Evolutionary conservation across 2,113 vertebrate genomes (phyloP).

Genomic region (Athene cunicularia): DNA sequence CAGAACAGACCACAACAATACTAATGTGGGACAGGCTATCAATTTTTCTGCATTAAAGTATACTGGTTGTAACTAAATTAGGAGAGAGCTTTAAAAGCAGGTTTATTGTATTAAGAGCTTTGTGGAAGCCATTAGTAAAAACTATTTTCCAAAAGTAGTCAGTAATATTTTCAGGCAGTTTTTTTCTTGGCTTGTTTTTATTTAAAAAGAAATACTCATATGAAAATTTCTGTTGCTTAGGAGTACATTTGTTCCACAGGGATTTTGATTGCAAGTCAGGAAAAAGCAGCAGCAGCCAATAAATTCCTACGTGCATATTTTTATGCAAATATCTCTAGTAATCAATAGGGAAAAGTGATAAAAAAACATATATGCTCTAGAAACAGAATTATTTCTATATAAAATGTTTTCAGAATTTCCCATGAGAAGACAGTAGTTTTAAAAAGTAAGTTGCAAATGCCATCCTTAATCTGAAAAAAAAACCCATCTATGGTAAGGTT

Average conservation of each 20-base stretch:
- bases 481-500: neutral
- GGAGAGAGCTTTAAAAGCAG: conserved; percentile 34
- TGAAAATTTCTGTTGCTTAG: conserved; percentile 36
- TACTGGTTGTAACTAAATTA: conserved; percentile 21
- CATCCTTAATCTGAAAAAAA: neutral
- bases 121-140: conserved; percentile 44
- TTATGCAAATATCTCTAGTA: conserved; percentile 33
- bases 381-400: conserved; percentile 43
- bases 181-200: conserved; percentile 29
- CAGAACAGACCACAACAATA: neutral
- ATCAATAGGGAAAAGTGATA: conserved; percentile 47
- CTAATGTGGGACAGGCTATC: neutral
- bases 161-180: neutral
- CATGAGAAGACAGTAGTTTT: conserved; percentile 29
- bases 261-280: conserved; percentile 49
- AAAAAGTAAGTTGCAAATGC: neutral
- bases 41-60: conserved; percentile 25
- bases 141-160: conserved; percentile 35
- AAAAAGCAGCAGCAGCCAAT: conserved; percentile 38
- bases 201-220: conserved; percentile 9
- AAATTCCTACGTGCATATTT: conserved; percentile 24
- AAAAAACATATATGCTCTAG: conserved; percentile 33
- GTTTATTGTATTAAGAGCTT: conserved; percentile 45
- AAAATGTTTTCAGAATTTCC: conserved; percentile 41
- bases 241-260: conserved; percentile 23